Evolutionary conservation across 2,113 vertebrate species (phyloP), one percentile per base, ranked within the genome.

Genomic region (Lepidothrix coronata): DNA sequence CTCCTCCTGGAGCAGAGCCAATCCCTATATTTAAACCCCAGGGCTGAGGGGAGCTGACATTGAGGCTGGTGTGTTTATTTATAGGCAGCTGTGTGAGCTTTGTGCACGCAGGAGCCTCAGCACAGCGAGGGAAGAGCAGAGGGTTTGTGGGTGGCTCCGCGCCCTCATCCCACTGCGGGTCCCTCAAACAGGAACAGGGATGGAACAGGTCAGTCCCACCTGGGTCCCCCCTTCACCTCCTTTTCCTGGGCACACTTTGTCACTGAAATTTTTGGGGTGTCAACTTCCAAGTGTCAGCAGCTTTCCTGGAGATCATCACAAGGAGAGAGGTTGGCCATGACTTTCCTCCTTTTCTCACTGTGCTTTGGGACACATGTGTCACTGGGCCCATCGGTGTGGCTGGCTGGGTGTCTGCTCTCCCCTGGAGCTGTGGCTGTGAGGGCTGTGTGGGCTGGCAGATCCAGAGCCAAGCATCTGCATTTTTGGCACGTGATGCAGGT

Each of bases 1-100:
- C 96, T 97, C 97, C 97, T 95, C 86, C 95, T 97, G 97, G 97
- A 97, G 87, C 59, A 52, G 55, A 93, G 95, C 97, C 97, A 97
- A 70, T 23, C 66, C 95, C 96, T 98, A 93, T 97, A 97, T 98
- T 98, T 97, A 97, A 97, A 92, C 43, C 39, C 5, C 95, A 83
- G 21, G 91, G 81, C 95, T 96, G 95, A 94, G 75, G 84, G 86
- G 84, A 96, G 86, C 80, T 82, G 94, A 70, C 91, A 91, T 1
- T 31, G 85, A 91, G 92, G 71, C 35, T 84, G 95, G 87, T 61
- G 74, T 89, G 95, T 86, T 97, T 97, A 97, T 98, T 98, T 98
- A 88, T 87, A 93, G 95, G 95, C 71, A 92, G 62, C 73, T 61
- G 52, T 9, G 66, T 27, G 73, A 11, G 6, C 20, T 43, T 62